These are phyloP conservation scores for Xenops minutus DNA, from an alignment of 2,797 vertebrate species.

Conservation along the genomic window DNA sequence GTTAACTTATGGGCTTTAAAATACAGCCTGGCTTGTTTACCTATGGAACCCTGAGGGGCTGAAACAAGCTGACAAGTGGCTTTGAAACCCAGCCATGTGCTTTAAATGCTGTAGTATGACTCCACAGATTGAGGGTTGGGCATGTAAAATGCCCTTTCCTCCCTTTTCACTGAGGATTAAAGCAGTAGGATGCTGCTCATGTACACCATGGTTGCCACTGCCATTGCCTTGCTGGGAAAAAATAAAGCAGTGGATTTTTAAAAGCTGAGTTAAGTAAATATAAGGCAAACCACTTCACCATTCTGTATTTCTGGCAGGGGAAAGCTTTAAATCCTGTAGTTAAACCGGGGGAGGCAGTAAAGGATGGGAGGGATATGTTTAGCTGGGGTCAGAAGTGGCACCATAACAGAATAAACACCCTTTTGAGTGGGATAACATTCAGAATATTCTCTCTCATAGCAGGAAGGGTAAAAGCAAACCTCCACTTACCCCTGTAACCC, in stretches of 20 bases:
- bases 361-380: background rate
- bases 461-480: background rate
- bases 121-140: background rate
- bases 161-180: background rate
- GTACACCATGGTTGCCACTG: accelerated
- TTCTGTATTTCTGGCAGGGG: background rate
- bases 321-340: background rate
- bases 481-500: background rate
- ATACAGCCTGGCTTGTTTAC: background rate
- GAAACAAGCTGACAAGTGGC: conserved; percentile 32
- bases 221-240: background rate
- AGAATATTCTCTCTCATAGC: background rate
- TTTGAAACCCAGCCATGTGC: conserved; percentile 11
- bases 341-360: background rate
- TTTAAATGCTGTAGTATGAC: background rate
- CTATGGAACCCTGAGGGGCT: background rate
- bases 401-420: background rate
- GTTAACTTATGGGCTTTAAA: background rate
- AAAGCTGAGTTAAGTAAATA: background rate
- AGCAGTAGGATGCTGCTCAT: background rate
- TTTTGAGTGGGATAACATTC: background rate
- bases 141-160: background rate
- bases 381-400: background rate
- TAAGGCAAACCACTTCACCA: background rate
- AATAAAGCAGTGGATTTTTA: background rate